Percentiles rank a stretch among this genome's conserved stretches.
phyloP scores from a whole-genome alignment of 2,113 vertebrate genomes.

The Peromyscus maniculatus region DNA sequence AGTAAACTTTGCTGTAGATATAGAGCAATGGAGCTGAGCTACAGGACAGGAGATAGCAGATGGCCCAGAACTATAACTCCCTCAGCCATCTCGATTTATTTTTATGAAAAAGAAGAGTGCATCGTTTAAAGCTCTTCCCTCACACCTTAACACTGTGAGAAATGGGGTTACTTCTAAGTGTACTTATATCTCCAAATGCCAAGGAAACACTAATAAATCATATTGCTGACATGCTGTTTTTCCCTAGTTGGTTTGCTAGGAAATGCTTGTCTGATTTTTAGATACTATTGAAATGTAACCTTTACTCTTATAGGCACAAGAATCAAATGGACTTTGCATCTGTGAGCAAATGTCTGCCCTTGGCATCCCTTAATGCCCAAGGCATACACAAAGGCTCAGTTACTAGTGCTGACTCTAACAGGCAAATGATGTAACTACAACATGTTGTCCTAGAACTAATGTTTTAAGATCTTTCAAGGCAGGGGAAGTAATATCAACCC shows the following conservation, averaged over 20 bases:
- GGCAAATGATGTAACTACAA: neutral
- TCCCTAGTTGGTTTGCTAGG: neutral
- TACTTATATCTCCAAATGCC: constrained; percentile 19
- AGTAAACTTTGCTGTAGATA: neutral
- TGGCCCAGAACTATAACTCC: neutral
- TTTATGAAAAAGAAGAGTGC: neutral
- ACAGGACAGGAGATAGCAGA: neutral
- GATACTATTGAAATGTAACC: constrained; percentile 41
- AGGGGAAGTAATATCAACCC: neutral
- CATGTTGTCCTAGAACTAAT: neutral
- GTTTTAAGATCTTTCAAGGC: neutral
- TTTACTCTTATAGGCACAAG: neutral
- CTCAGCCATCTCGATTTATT: neutral
- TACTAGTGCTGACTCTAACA: neutral
- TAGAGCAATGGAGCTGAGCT: neutral
- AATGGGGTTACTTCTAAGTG: constrained; percentile 43
- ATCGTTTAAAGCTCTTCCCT: neutral
- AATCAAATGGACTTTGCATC: neutral
- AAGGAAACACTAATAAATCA: constrained; percentile 15
- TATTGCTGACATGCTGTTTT: constrained; percentile 25
- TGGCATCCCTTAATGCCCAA: neutral
- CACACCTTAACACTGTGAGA: neutral
- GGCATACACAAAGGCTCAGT: neutral
- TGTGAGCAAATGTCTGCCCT: neutral
- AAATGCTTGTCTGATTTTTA: constrained; percentile 25